phyloP scores from a whole-genome alignment of 1,140 invertebrate genomes.

The Drosophila repleta region DNA sequence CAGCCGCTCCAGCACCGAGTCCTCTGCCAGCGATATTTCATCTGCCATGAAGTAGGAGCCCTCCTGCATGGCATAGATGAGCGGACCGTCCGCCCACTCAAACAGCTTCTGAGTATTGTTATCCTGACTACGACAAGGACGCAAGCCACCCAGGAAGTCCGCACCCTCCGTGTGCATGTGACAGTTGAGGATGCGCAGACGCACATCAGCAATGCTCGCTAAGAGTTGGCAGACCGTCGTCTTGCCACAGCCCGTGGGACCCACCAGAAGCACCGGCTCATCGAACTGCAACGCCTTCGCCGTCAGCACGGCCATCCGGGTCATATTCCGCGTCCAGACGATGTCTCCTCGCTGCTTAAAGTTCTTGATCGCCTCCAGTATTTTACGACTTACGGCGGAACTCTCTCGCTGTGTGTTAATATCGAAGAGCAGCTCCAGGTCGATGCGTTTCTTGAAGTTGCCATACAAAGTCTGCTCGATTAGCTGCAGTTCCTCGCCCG shows the following conservation, averaged over 20 bases:
- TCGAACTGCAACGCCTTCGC: conserved; percentile 95
- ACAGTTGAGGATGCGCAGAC: conserved; percentile 95
- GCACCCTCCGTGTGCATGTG: conserved; percentile 99
- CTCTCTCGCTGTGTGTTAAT: conserved; percentile 86
- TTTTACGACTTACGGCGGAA: conserved; percentile 90
- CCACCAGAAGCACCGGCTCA: conserved; percentile 98
- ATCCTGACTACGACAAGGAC: conserved; percentile 91
- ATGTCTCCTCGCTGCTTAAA: conserved; percentile 90
- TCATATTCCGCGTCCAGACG: conserved; percentile 97
- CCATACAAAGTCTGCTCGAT: conserved; percentile 93
- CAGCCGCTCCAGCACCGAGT: conserved; percentile 98
- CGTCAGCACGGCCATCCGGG: conserved; percentile 95
- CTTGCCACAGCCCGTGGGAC: conserved; percentile 99
- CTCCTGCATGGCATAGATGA: conserved; percentile 95
- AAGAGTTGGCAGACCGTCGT: conserved; percentile 97
- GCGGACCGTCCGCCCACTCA: conserved; percentile 98
- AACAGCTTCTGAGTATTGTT: conserved; percentile 87
- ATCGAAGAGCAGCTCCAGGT: conserved; percentile 91
- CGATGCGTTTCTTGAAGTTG: conserved; percentile 92
- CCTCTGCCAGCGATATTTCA: conserved; percentile 99
- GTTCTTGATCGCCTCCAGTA: conserved; percentile 88
- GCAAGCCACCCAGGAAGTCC: conserved; percentile 97
- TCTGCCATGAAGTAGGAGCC: conserved; percentile 97
- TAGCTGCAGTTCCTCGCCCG: conserved; percentile 90
- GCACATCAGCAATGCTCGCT: conserved; percentile 87